Conservation (phyloP, 2,113 vertebrate genomes). For the Rostratula benghalensis region DNA sequence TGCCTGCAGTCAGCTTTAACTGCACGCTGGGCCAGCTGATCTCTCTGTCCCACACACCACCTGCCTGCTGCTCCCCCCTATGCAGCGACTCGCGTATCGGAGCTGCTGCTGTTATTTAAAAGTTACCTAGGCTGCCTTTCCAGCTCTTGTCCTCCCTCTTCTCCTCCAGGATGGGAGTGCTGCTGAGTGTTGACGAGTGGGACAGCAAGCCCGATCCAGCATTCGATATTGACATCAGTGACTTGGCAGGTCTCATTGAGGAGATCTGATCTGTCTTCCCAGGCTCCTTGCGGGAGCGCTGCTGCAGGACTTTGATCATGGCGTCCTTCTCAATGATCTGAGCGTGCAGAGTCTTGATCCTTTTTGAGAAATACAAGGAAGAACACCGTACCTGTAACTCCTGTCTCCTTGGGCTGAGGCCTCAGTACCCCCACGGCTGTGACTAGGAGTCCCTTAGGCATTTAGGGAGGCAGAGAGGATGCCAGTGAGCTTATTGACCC, state of each 20-base stretch:
- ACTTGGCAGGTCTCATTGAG: slow-evolving; percentile 95
- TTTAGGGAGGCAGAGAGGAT: background rate
- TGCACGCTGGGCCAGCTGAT: background rate
- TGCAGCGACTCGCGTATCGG: rapidly evolving
- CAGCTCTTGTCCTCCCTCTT: slow-evolving; percentile 92
- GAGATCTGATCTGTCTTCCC: slow-evolving; percentile 87
- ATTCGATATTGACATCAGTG: slow-evolving; percentile 97
- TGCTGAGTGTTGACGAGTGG: slow-evolving; percentile 88
- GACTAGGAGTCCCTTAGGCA: background rate
- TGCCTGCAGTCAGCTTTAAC: background rate
- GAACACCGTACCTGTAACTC: background rate
- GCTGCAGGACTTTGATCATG: slow-evolving; percentile 99
- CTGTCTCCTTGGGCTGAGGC: background rate
- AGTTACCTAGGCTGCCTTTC: slow-evolving; percentile 95
- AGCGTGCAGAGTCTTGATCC: slow-evolving; percentile 97
- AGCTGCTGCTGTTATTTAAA: background rate
- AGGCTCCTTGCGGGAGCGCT: slow-evolving; percentile 93
- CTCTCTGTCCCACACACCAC: background rate
- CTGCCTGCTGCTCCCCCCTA: background rate
- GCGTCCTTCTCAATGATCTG: slow-evolving; percentile 99
- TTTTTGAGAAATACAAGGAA: slow-evolving; percentile 35
- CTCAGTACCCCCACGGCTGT: background rate
- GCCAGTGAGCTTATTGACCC: background rate
- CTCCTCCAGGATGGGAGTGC: slow-evolving; percentile 92
- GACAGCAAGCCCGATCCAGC: slow-evolving; percentile 86